Percentiles rank a stretch among this genome's conserved stretches.
Conservation (phyloP, 2,888 invertebrate genomes). For the Leptarthrus brevirostris region DNA sequence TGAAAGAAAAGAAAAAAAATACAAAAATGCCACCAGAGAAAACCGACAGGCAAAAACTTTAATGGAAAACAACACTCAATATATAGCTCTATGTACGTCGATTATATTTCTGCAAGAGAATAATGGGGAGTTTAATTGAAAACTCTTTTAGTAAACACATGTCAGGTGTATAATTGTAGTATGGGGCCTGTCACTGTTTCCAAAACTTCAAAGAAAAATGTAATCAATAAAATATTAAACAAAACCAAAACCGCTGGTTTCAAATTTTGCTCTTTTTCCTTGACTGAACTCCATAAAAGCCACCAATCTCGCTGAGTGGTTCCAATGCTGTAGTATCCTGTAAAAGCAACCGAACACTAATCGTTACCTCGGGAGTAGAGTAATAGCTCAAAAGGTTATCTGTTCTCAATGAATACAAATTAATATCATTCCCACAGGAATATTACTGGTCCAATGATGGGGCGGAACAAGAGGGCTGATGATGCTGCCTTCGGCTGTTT, state of each 20-base stretch:
- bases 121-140: background rate
- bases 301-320: background rate
- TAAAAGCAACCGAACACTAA: slow-evolving; percentile 6
- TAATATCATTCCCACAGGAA: slow-evolving; percentile 10
- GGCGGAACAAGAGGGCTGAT: no score
- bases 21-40: no score
- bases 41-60: no score
- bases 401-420: slow-evolving; percentile 34
- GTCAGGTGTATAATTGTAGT: no score
- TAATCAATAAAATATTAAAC: background rate
- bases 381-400: slow-evolving; percentile 22
- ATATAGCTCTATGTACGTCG: background rate
- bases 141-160: slow-evolving; percentile 3
- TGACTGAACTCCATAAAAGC: no score
- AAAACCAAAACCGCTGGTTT: background rate
- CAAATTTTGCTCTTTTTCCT: background rate
- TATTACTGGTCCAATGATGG: background rate
- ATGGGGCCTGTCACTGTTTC: background rate
- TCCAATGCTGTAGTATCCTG: background rate
- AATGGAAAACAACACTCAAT: no score
- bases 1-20: no score
- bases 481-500: background rate
- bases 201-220: slow-evolving; percentile 2
- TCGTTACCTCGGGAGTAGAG: slow-evolving; percentile 2
- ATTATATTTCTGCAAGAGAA: background rate